These are phyloP conservation scores for Tichodroma muraria DNA, from an alignment of 2,113 vertebrate genomes.

Conservation along the genomic window DNA sequence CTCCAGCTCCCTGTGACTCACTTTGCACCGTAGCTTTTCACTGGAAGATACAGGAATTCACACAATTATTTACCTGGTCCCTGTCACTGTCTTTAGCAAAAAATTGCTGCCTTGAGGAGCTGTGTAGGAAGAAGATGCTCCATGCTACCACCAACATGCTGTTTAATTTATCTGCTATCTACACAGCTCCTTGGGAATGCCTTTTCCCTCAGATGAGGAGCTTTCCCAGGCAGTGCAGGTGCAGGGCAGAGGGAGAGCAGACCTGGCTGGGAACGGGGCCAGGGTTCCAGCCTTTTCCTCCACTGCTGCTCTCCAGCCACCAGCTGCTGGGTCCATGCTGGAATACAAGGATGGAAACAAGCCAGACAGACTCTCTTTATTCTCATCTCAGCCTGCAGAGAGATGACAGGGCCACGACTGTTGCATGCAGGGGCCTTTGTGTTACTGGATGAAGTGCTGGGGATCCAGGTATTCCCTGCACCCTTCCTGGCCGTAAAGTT, in stretches of 20 bases:
- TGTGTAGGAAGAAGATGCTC: background rate
- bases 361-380: background rate
- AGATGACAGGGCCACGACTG: background rate
- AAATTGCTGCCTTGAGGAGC: background rate
- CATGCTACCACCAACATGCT: too few species aligned
- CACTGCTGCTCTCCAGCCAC: background rate
- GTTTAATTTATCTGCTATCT: background rate
- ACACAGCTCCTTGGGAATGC: background rate
- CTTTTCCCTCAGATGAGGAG: background rate
- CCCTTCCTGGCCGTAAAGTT: background rate
- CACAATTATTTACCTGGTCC: background rate
- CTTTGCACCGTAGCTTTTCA: background rate
- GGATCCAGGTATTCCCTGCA: accelerated
- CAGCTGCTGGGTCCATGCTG: accelerated
- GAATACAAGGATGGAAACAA: background rate
- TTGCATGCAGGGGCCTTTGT: background rate
- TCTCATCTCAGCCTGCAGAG: background rate
- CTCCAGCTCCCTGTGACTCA: background rate
- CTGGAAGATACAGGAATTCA: background rate
- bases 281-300: background rate
- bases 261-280: accelerated
- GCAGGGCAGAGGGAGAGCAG: background rate
- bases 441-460: too few species aligned
- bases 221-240: background rate
- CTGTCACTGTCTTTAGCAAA: background rate